Evolutionary conservation across 2,113 vertebrate species (phyloP).

Genomic region (Scomber japonicus): DNA sequence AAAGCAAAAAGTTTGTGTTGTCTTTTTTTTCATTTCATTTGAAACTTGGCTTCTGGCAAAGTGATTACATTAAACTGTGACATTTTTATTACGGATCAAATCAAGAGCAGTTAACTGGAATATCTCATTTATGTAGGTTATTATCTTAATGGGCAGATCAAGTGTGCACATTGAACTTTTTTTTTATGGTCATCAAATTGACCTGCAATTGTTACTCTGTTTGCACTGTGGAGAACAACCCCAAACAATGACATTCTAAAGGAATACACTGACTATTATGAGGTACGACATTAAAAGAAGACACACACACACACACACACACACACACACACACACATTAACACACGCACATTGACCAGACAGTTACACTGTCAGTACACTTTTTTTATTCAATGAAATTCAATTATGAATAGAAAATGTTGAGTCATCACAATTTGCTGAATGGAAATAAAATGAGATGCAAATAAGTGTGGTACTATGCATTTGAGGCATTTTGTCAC

Average conservation of each 20-base stretch:
- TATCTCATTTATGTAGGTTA: background rate
- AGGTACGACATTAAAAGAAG: background rate
- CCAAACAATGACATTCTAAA: background rate
- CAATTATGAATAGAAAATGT: conserved; percentile 75
- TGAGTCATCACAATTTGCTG: conserved; percentile 75
- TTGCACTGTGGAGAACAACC: background rate
- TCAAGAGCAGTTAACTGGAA: background rate
- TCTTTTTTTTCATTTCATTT: background rate
- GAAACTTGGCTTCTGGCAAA: background rate
- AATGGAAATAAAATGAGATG: conserved; percentile 78
- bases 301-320: background rate
- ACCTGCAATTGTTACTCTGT: background rate
- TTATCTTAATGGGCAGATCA: background rate
- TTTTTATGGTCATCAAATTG: background rate
- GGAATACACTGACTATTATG: background rate
- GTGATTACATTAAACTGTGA: background rate
- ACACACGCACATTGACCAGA: conserved; percentile 15
- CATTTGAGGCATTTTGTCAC: conserved; percentile 79
- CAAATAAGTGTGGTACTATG: conserved; percentile 75
- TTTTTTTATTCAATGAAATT: conserved; percentile 69
- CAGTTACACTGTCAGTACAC: conserved; percentile 41
- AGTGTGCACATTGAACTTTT: no score
- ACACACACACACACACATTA: background rate
- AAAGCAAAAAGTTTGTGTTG: background rate
- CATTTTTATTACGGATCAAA: background rate